Base-by-base conservation (phyloP, 2,888 invertebrate species). In the Nysson spinosus region DNA sequence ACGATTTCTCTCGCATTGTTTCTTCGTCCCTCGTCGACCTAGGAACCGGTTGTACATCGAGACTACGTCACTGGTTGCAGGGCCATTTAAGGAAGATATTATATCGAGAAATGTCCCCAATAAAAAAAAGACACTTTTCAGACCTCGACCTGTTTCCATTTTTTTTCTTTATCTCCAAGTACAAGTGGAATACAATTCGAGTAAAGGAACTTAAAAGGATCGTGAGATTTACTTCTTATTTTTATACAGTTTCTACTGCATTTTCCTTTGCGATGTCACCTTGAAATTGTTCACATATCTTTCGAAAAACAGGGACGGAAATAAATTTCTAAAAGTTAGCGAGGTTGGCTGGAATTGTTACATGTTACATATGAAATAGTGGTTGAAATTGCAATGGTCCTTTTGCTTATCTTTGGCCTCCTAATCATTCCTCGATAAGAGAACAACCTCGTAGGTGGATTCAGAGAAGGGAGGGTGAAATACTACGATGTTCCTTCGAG, bases 41-140 rank as follows among this genome's bases (percentile, higher is more conserved):
- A 44, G 54, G 55, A 73, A 73, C 73, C 73, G 73, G 73, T 73
- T 73, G 61, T 56, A 63, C 61, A 26, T 50, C 55, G 42, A 39
- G 57, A 49, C 62, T 49, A 57, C 58, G 71, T 72, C 66, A 69
- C 65, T 62, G 52, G 58, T 40, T 55, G 62, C 65, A 35, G 26
- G 44, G 35, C 73, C 73, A 64, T 72, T 73, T 72, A 69, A 43
- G 69, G 72, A 49, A 49, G 50, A 72, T 72, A 72, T 72, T 64
- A 51, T 43, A 66, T 64, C 67, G 62, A 35, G 46, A 62, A 71
- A 64, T 65, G 61, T 57, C 44, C 34, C 52, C 55, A 56, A 54
- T 51, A n/a, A n/a, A n/a, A 64, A 52, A 20, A 47, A 52, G 56
- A 51, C 62, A 71, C 64, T 72, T 72, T 71, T 37, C 39, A 61